A percentile compares a stretch with the other conserved stretches of the same genome.
Evolutionary conservation across 2,113 vertebrate genomes (phyloP).

Genomic region (Lampris incognitus): DNA sequence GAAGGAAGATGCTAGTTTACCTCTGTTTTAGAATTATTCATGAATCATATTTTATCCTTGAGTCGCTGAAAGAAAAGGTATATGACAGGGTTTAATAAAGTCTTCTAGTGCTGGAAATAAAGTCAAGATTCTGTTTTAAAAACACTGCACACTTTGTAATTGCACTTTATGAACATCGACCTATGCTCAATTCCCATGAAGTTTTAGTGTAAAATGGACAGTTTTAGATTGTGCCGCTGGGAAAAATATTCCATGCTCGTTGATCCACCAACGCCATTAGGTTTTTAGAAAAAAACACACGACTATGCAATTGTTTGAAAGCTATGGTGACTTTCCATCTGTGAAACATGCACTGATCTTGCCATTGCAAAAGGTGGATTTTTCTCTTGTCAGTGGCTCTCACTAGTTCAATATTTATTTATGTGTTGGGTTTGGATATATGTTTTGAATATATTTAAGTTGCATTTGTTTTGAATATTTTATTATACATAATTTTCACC

Average conservation of each 20-base stretch:
- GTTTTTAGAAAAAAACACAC: slow-evolving; percentile 10
- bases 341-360: slow-evolving; percentile 5
- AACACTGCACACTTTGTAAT: slow-evolving; percentile 18
- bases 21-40: slow-evolving; percentile 1
- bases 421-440: no score
- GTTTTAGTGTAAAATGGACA: slow-evolving; percentile 17
- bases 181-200: slow-evolving; percentile 39
- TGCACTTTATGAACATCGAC: slow-evolving; percentile 63
- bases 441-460: not conserved
- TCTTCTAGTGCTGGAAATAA: slow-evolving; percentile 9
- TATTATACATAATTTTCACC: not conserved
- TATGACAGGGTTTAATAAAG: slow-evolving; percentile 1
- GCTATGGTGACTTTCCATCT: slow-evolving; percentile 6
- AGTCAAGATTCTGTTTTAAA: not conserved
- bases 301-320: slow-evolving; percentile 68
- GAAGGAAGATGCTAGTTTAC: not conserved
- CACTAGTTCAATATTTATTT: no score
- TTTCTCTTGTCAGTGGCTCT: not conserved
- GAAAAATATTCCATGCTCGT: slow-evolving; percentile 24
- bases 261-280: not conserved
- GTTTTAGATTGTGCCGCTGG: not conserved
- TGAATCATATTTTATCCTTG: not conserved
- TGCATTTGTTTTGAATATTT: not conserved
- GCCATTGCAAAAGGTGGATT: not conserved
- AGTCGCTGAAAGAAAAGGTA: not conserved